Evolutionary conservation across 2,113 vertebrate species (phyloP).

Genomic region (Taurulus bubalis): DNA sequence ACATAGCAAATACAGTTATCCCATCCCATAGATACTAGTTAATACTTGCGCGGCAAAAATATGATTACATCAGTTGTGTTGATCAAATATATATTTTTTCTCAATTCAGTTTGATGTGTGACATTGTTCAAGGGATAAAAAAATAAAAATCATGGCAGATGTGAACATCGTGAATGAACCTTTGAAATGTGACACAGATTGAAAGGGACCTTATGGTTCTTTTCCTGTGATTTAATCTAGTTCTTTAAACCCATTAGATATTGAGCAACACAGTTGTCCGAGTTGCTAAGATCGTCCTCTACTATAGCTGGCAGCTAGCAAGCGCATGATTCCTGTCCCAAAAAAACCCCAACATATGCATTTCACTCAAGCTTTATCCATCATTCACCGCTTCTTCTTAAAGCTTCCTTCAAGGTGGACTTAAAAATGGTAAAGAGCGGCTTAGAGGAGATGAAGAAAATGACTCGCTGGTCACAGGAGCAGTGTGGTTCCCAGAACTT

Average conservation of each 20-base stretch:
- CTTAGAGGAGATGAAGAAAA: slow-evolving; percentile 47
- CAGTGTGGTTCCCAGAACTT: slow-evolving; percentile 13
- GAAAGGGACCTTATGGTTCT: slow-evolving; percentile 1
- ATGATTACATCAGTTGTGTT: slow-evolving; percentile 53
- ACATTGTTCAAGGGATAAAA: slow-evolving; percentile 36
- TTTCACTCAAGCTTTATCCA: slow-evolving; percentile 28
- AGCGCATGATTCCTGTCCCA: slow-evolving; percentile 22
- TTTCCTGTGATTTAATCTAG: slow-evolving; percentile 26
- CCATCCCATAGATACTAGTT: slow-evolving; percentile 30
- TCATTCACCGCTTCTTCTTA: slow-evolving; percentile 35
- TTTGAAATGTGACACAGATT: slow-evolving; percentile 28
- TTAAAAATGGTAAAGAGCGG: slow-evolving; percentile 19
- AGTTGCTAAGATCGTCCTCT: slow-evolving; percentile 37
- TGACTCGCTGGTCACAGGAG: slow-evolving; percentile 30
- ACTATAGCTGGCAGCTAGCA: slow-evolving; percentile 18
- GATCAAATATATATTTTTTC: slow-evolving; percentile 19
- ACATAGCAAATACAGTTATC: slow-evolving; percentile 32
- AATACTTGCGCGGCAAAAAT: slow-evolving; percentile 48
- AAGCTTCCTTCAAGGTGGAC: slow-evolving; percentile 19
- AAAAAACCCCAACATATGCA: slow-evolving; percentile 12
- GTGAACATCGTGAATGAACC: slow-evolving; percentile 28
- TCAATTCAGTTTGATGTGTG: slow-evolving; percentile 27
- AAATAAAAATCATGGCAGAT: slow-evolving; percentile 34
- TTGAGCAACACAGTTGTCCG: slow-evolving; percentile 30
- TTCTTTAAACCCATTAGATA: slow-evolving; percentile 41